Base-by-base conservation (phyloP, 1,140 invertebrate genomes). In the Diorhabda carinulata region DNA sequence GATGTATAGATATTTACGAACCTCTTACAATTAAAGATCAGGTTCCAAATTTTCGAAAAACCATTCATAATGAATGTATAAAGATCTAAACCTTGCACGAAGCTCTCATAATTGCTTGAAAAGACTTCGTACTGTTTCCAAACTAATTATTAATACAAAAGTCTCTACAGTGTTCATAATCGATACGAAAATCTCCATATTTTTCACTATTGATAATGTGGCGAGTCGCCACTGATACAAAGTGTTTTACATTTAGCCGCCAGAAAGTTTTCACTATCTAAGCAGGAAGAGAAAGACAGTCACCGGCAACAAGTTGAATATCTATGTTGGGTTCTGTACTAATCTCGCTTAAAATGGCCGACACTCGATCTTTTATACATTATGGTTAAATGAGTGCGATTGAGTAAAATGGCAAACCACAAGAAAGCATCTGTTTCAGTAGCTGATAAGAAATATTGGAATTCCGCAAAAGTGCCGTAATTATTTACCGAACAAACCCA, bases 251-350 rank as follows among this genome's bases (percentile, higher is more conserved):
- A 61, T 10, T 3, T 25, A 64, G 62, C 62, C 43, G 47, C 62
- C 43, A 64, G 61, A 63, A 52, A 63, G 47, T 64, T 64, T 64
- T 64, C 62, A 64, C 62, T 64, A 64, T 64, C 62, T 64, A 9
- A 64, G 45, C 62, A 64, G 62, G 62, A 64, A 64, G 62, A 44
- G 45, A 64, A 64, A 64, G n/a, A 64, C 43, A 64, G 62, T 45
- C 62, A 10, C 42, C 25, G 9, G 42, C n/a, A 44, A 64, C 62
- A 64, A 44, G 7, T 45, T 64, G 62, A 64, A 64, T 64, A 64
- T 64, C 62, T 64, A 64, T 64, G 62, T 64, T 64, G 43, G 62
- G n/a, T 64, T 64, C n/a, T 64, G 47, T 43, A 41, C 59, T 61
- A 61, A 61, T 61, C 25, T 40, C 59, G 59, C 59, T 61, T 41